Percentiles rank a stretch among this genome's conserved stretches.
Evolutionary conservation across 1,140 invertebrate genomes (phyloP).

Genomic region (Hylyphantes graminicola): DNA sequence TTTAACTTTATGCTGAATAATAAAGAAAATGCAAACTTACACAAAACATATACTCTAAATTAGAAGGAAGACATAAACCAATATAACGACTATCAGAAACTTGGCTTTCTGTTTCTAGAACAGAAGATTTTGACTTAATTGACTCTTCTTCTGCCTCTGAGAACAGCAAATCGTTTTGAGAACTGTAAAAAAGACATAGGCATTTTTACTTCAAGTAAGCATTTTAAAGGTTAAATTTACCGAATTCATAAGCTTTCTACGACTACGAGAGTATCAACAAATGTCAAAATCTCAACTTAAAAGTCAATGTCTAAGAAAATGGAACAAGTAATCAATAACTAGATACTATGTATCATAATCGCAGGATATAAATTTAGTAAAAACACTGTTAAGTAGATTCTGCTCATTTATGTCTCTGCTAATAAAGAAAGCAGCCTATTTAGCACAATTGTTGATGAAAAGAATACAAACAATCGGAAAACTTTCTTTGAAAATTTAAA

Average conservation of each 20-base stretch:
- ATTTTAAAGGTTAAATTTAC: neutral
- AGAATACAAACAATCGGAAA: too few relatives aligned
- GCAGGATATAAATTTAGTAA: neutral
- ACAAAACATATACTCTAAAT: slow-evolving; percentile 46
- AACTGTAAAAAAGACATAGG: neutral
- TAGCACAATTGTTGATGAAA: too few relatives aligned
- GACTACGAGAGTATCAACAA: too few relatives aligned
- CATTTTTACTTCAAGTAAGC: neutral
- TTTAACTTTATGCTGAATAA: too few relatives aligned
- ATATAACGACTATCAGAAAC: slow-evolving; percentile 51
- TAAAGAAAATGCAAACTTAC: slow-evolving; percentile 35
- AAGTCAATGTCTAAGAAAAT: neutral
- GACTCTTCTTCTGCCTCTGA: slow-evolving; percentile 33
- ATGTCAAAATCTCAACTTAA: too few relatives aligned
- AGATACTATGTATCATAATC: neutral
- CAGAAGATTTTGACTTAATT: neutral
- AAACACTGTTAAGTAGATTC: neutral
- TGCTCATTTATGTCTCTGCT: neutral
- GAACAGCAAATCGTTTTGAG: slow-evolving; percentile 32
- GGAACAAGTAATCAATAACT: neutral
- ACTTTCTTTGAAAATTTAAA: too few relatives aligned
- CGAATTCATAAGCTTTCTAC: too few relatives aligned
- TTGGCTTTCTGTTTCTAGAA: slow-evolving; percentile 15
- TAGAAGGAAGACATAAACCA: slow-evolving; percentile 61
- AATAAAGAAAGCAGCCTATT: too few relatives aligned